Base-by-base conservation (phyloP, 2,888 invertebrate species). In the Agriopis leucophaearia region DNA sequence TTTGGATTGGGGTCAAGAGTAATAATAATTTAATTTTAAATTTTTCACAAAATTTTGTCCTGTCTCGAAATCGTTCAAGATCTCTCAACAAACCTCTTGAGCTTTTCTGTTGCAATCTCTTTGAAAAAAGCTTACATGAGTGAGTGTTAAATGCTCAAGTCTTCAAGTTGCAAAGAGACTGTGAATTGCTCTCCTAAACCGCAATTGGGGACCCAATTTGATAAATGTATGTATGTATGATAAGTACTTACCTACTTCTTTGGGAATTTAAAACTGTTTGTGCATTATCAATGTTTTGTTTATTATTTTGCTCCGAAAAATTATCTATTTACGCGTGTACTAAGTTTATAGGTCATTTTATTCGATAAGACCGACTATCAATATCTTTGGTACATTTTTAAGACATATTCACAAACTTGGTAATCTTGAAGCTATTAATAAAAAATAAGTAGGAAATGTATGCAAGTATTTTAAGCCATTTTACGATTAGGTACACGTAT, bases 301-400 rank as follows among this genome's bases (percentile, higher is more conserved):
- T 48, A 42, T 59, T 59, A n/a, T 59, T 59, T 50, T 59, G 59
- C 59, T 48, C 48, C 18, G 59, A 48, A 50, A 59, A 50, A 50
- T 59, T 59, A 59, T 59, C 59, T 50, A 48, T 40, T 42, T 55
- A 38, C 54, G 59, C 59, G 48, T 48, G 40, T 40, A 48, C 13
- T 40, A 38, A 59, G 59, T 59, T 59, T 50, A 59, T 50, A 59
- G 59, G 59, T 59, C 59, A 59, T 27, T 50, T 47, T 36, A 15
- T 38, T 13, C 10, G 59, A 59, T 50, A 59, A 59, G 35, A 45
- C 15, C 10, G 35, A 36, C 5, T 36, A 35, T 7, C 1, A 27
- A 8, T n/a, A 12, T n/a, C 18, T 44, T 18, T 12, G 8, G 18
- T 36, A 15, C 7, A 47, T 45, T 3, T 35, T 10, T 2, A 40